Conservation (phyloP, 2,797 vertebrate genomes). For the Coregonus ussuriensis region DNA sequence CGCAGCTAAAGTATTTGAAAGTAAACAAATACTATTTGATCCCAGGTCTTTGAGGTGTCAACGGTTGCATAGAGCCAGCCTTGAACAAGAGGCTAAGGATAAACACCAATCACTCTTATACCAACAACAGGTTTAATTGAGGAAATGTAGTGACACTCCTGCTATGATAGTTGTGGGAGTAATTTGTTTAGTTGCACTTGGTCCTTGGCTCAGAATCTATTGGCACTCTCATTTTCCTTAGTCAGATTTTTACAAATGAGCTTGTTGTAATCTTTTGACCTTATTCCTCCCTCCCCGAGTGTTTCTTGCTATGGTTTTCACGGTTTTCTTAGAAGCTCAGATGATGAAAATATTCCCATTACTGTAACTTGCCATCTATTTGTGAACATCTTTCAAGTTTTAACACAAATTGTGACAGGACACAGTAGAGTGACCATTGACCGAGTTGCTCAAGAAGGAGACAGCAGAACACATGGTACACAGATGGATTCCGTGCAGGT, state of each 20-base stretch:
- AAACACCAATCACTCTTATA: slow-evolving; percentile 44
- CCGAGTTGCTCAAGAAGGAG: slow-evolving; percentile 2
- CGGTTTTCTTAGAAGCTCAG: background rate
- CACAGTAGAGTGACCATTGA: background rate
- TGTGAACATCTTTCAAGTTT: background rate
- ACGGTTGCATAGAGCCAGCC: slow-evolving; percentile 49
- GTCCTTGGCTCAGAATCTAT: too few relatives aligned
- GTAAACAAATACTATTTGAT: background rate
- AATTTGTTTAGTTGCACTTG: background rate
- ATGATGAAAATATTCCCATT: background rate
- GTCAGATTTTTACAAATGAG: background rate
- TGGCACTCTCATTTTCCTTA: too few relatives aligned
- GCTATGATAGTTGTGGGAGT: too few relatives aligned
- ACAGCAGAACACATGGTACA: slow-evolving; percentile 24
- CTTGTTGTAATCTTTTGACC: background rate
- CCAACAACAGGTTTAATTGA: slow-evolving; percentile 43
- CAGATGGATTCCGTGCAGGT: slow-evolving; percentile 36
- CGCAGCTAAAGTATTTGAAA: background rate
- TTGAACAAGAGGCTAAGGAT: slow-evolving; percentile 57
- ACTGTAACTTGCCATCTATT: background rate
- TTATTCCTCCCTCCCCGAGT: background rate
- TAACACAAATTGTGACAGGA: slow-evolving; percentile 1
- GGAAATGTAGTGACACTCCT: slow-evolving; percentile 18
- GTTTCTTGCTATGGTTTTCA: background rate
- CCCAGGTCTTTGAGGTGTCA: slow-evolving; percentile 37